Conservation (phyloP, 2,888 invertebrate species). For the Sarcophaga caerulescens region DNA sequence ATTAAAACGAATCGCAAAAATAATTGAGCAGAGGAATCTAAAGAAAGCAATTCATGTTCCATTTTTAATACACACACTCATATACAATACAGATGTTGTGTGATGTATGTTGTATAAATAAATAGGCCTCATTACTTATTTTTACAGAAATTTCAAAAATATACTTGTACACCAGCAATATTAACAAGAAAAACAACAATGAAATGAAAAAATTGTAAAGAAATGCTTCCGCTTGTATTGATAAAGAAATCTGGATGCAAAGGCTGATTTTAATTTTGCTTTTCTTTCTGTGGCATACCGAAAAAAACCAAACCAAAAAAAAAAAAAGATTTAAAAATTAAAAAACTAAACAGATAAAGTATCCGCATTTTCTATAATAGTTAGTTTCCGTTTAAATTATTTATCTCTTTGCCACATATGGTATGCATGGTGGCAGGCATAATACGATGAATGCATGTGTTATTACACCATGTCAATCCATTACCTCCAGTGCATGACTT, state of each 20-base stretch:
- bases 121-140: conserved; percentile 45
- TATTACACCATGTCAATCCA: background rate
- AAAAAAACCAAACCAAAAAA: conserved; percentile 13
- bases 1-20: conserved; percentile 47
- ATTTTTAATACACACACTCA: conserved; percentile 35
- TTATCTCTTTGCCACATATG: conserved; percentile 35
- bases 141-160: conserved; percentile 22
- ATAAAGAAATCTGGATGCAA: background rate
- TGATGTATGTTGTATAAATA: background rate
- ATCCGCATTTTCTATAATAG: conserved; percentile 60
- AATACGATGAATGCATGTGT: background rate
- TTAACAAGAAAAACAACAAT: background rate
- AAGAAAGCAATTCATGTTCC: conserved; percentile 55
- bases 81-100: background rate
- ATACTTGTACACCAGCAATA: background rate
- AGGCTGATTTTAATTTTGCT: background rate
- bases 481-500: background rate
- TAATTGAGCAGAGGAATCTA: conserved; percentile 45
- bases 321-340: background rate
- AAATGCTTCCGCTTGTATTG: conserved; percentile 56
- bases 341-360: conserved; percentile 28
- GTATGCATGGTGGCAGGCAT: background rate
- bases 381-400: conserved; percentile 54
- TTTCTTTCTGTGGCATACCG: conserved; percentile 21
- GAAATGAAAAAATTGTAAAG: background rate